Conservation (phyloP, 2,888 invertebrate genomes). For the Pheosia gnoma region DNA sequence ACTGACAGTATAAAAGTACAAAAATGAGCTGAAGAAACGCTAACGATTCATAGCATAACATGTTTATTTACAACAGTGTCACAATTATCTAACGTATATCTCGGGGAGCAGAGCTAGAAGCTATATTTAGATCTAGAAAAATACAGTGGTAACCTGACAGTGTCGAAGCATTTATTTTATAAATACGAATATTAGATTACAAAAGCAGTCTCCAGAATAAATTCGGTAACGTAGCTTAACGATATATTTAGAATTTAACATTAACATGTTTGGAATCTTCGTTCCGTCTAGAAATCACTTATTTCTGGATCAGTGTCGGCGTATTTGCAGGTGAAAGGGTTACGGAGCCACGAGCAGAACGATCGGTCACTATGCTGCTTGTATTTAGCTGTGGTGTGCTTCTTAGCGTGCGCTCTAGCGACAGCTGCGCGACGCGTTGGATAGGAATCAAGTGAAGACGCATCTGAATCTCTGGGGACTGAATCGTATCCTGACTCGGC, state of each 20-base stretch:
- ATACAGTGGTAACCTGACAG: slow-evolving; percentile 79
- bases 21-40: slow-evolving; percentile 70
- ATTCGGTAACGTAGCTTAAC: slow-evolving; percentile 84
- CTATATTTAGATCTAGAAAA: slow-evolving; percentile 73
- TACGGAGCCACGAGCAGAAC: slow-evolving; percentile 90
- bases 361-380: slow-evolving; percentile 89
- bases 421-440: slow-evolving; percentile 79
- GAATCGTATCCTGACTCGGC: slow-evolving; percentile 97
- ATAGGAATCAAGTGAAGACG: slow-evolving; percentile 92
- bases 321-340: slow-evolving; percentile 91
- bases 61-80: slow-evolving; percentile 63
- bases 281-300: slow-evolving; percentile 82
- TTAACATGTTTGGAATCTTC: slow-evolving; percentile 35
- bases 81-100: slow-evolving; percentile 44
- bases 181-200: slow-evolving; percentile 76
- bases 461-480: slow-evolving; percentile 94
- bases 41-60: slow-evolving; percentile 53
- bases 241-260: slow-evolving; percentile 65
- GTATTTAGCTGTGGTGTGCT: slow-evolving; percentile 85
- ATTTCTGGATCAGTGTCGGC: slow-evolving; percentile 88
- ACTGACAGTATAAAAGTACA: slow-evolving; percentile 78
- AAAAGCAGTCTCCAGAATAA: slow-evolving; percentile 85
- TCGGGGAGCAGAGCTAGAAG: slow-evolving; percentile 54
- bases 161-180: slow-evolving; percentile 74
- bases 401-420: slow-evolving; percentile 77